A percentile compares a stretch with the other conserved stretches of the same genome.
Conservation (phyloP, 2,113 vertebrate genomes). For the Phainopepla nitens region DNA sequence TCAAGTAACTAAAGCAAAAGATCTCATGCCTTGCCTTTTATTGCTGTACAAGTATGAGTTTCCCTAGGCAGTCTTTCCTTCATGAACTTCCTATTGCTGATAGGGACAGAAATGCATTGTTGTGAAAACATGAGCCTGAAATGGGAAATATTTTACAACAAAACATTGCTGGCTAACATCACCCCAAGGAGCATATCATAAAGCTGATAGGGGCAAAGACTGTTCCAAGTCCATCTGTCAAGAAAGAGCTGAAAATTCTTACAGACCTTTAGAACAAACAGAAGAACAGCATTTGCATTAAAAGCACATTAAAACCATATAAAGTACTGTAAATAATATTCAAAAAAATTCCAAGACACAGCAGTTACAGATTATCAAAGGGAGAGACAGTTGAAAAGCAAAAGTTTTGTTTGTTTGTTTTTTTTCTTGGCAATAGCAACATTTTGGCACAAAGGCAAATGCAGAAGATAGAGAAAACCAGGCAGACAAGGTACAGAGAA, state of each 20-base stretch:
- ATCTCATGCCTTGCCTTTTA: neutral
- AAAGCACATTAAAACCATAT: conserved; percentile 60
- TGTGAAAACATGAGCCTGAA: neutral
- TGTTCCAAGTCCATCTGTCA: conserved; percentile 65
- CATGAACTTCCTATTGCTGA: neutral
- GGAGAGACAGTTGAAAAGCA: conserved; percentile 7
- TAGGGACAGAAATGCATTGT: neutral
- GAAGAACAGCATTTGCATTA: conserved; percentile 47
- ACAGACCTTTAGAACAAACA: conserved; percentile 65
- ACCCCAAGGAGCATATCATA: neutral
- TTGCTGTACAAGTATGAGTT: neutral
- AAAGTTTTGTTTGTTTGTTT: neutral
- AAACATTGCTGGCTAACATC: neutral
- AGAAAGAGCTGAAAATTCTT: conserved; percentile 2
- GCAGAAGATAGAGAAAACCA: neutral
- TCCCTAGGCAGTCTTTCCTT: neutral
- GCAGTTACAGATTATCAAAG: conserved; percentile 43
- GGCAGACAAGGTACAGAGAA: conserved; percentile 21
- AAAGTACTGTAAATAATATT: conserved; percentile 48
- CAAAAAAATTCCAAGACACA: neutral
- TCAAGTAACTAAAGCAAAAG: neutral
- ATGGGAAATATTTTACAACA: neutral
- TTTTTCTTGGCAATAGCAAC: conserved; percentile 23
- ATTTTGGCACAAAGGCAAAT: conserved; percentile 35
- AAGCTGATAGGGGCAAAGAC: conserved; percentile 27